phyloP scores from a whole-genome alignment of 92 coral and sea anemone genomes.

The Phymanthus crucifer region DNA sequence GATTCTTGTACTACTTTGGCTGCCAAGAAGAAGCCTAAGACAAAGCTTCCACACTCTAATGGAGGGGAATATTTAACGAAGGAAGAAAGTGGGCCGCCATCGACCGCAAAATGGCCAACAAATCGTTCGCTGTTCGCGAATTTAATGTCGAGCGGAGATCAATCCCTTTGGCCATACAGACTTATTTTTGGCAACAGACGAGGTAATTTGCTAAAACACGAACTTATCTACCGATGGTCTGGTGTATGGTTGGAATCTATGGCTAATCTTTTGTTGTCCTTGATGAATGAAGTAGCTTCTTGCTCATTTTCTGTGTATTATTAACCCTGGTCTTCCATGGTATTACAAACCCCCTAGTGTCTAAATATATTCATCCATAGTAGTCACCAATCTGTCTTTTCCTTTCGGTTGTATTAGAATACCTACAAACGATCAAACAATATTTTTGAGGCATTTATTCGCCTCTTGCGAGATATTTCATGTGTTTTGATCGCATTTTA shows the following conservation, averaged over 20 bases:
- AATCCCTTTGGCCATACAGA: slow-evolving; percentile 93
- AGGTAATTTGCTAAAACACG: slow-evolving; percentile 59
- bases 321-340: slow-evolving; percentile 8
- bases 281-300: slow-evolving; percentile 12
- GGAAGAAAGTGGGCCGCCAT: slow-evolving; percentile 12
- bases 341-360: not conserved
- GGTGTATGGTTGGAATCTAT: slow-evolving; percentile 13
- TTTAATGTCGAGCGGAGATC: slow-evolving; percentile 91
- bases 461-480: not conserved
- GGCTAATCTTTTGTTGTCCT: not conserved
- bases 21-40: not conserved
- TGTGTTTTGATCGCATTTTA: not conserved
- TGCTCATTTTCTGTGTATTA: slow-evolving; percentile 24
- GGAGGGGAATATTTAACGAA: slow-evolving; percentile 20
- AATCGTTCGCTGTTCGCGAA: slow-evolving; percentile 75
- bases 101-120: slow-evolving; percentile 58
- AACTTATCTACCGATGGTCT: not conserved
- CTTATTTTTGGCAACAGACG: slow-evolving; percentile 98
- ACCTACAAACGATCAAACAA: not conserved
- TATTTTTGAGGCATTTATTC: not conserved
- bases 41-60: slow-evolving; percentile 11
- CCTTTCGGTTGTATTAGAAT: slow-evolving; percentile 6
- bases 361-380: slow-evolving; percentile 1
- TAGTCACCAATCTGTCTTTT: slow-evolving; percentile 28
- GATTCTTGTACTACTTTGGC: slow-evolving; percentile 8